phyloP scores from a whole-genome alignment of 2,797 vertebrate genomes.

The Myotis vivesi region DNA sequence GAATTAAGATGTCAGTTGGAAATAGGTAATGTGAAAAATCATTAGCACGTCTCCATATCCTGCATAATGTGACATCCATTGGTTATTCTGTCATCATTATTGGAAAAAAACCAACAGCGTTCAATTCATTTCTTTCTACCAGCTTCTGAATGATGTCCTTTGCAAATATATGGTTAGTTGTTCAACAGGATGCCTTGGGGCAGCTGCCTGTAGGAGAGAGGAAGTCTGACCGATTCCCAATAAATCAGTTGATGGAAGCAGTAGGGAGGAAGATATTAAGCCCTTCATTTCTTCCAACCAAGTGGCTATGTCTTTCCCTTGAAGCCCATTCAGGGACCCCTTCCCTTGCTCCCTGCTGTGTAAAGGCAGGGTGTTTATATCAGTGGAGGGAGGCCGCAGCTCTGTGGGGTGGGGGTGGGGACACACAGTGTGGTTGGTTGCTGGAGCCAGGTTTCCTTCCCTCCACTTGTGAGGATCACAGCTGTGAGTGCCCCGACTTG shows the following conservation, averaged over 20 bases:
- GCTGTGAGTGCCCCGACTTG: not conserved
- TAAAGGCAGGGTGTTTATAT: not conserved
- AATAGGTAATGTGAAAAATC: not conserved
- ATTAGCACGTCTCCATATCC: not conserved
- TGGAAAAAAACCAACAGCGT: not conserved
- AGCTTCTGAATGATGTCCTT: not conserved
- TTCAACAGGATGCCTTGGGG: not conserved
- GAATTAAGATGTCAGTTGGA: conserved; percentile 27
- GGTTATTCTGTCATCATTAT: not conserved
- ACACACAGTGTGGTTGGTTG: fast-evolving
- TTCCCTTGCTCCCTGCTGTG: not conserved
- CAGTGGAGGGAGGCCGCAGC: fast-evolving
- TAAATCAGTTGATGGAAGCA: not conserved
- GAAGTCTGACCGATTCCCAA: too few relatives aligned
- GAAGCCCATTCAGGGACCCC: not conserved
- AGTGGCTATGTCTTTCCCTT: not conserved
- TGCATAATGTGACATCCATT: not conserved
- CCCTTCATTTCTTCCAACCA: not conserved
- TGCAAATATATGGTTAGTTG: not conserved
- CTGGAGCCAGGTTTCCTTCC: not conserved
- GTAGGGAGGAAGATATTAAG: not conserved
- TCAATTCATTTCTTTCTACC: not conserved
- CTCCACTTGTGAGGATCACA: fast-evolving
- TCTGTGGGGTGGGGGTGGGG: too few relatives aligned
- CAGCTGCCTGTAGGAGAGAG: not conserved